Evolutionary conservation across 2,888 invertebrate species (phyloP), one percentile per base, ranked within the genome.

Genomic region (Cactoblastis cactorum): DNA sequence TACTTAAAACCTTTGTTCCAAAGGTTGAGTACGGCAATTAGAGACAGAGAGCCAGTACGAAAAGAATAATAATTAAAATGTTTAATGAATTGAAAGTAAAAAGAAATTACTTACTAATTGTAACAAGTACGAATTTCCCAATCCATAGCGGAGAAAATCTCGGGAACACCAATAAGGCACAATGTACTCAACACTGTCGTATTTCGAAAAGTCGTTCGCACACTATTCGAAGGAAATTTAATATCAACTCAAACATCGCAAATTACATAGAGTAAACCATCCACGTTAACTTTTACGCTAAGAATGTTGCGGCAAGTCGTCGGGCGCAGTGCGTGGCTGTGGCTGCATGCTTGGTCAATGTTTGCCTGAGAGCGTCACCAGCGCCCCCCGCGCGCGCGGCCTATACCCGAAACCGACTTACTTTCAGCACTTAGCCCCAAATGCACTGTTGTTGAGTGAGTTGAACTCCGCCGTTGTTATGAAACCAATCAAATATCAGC

Each of bases 261-360:
- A 78, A 88, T 88, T 87, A 72, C 86, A 80, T 83, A 87, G 87
- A 89, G 88, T 87, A 87, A 85, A 88, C 89, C 89, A 82, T 84
- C 73, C 87, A 78, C 86, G 80, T 64, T 88, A 86, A 88, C 88
- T 89, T 88, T 89, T 89, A 88, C 89, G 76, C 82, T 86, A 88
- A 83, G 89, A 89, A 89, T 89, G 89, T 87, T 88, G 87, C 88
- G 87, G 85, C 72, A 75, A 84, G 84, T 80, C 64, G 83, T 78
- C 77, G 80, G 72, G 80, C 77, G 77, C 78, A 72, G 74, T 71
- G 81, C 80, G 58, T 58, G 53, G 58, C 53, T 52, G 54, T 55
- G 50, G 58, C 54, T 52, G 53, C 57, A 76, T 78, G 84, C 79
- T 84, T 83, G 83, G 83, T 80, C 83, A 83, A 84, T 83, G 85